Percentiles rank a stretch among this genome's conserved stretches.
Conservation (phyloP, 1,140 invertebrate genomes). For the Zophobas atratus region DNA sequence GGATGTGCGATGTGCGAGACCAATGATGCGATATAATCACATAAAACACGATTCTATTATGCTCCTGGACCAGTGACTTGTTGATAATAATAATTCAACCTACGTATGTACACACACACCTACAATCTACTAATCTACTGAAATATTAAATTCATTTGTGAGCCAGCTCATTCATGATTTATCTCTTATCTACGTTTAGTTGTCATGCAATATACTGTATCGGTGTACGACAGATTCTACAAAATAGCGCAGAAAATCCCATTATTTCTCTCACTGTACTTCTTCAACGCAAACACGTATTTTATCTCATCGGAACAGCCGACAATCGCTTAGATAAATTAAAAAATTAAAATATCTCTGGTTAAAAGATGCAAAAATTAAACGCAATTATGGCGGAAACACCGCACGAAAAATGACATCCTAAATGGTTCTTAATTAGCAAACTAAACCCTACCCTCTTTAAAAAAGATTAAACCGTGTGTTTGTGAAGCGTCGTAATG, state of each 20-base stretch:
- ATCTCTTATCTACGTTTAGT: background rate
- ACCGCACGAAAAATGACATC: constrained; percentile 65
- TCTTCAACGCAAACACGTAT: no score
- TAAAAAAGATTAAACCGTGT: constrained; percentile 68
- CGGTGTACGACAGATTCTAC: no score
- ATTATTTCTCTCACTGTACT: no score
- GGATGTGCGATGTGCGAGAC: background rate
- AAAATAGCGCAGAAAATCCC: no score
- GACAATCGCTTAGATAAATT: background rate
- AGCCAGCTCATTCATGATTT: background rate
- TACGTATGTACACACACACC: background rate
- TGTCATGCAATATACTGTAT: background rate
- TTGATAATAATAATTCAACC: background rate
- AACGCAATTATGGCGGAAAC: constrained; percentile 52
- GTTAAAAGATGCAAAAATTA: constrained; percentile 53
- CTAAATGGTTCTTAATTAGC: constrained; percentile 68
- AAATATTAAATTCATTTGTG: constrained; percentile 14
- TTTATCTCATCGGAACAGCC: background rate
- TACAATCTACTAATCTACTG: constrained; percentile 11
- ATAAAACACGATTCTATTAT: background rate
- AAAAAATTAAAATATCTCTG: constrained; percentile 12
- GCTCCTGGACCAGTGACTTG: background rate
- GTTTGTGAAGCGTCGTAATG: constrained; percentile 67
- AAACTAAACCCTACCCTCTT: constrained; percentile 66
- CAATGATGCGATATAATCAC: constrained; percentile 6